A percentile compares a stretch with the other conserved stretches of the same genome.
phyloP scores from a whole-genome alignment of 2,113 vertebrate genomes.

The Crypturellus undulatus region DNA sequence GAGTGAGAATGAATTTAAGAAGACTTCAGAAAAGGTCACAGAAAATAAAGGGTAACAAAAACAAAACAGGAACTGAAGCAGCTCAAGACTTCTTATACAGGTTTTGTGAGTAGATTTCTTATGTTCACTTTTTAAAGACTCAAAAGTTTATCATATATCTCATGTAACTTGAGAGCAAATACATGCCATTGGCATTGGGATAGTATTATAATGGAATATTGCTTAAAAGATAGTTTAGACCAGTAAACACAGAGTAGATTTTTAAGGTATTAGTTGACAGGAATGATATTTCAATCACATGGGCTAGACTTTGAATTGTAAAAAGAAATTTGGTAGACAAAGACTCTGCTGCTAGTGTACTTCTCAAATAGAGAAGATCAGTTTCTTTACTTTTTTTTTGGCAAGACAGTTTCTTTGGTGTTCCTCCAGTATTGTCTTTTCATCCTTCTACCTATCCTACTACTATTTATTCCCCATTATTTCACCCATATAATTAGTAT shows the following conservation, averaged over 20 bases:
- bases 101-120: neutral
- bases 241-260: neutral
- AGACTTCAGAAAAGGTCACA: slow-evolving; percentile 54
- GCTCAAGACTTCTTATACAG: neutral
- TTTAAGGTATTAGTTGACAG: neutral
- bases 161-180: neutral
- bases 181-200: neutral
- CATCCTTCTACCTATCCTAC: neutral
- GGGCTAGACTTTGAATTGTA: neutral
- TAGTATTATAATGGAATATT: neutral
- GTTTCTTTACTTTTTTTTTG: neutral
- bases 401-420: neutral
- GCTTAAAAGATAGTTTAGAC: neutral
- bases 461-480: neutral
- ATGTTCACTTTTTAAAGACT: neutral
- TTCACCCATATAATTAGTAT: neutral
- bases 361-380: neutral
- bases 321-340: neutral
- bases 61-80: neutral
- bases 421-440: neutral
- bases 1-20: slow-evolving; percentile 17
- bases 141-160: neutral
- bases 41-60: slow-evolving; percentile 23
- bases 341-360: neutral
- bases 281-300: neutral